Conservation (phyloP, 2,888 invertebrate genomes). For the Eilema caniola region DNA sequence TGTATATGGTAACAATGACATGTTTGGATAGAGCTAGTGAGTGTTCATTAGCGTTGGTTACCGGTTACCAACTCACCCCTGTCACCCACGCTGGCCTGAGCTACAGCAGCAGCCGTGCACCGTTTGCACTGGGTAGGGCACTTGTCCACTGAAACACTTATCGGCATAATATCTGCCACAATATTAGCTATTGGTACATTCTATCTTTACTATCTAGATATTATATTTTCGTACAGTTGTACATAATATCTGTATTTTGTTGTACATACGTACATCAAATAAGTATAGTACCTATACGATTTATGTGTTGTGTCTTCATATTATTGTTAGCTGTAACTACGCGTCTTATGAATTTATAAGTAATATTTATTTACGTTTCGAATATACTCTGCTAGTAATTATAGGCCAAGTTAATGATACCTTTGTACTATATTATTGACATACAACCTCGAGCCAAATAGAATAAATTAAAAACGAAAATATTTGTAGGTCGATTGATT, state of each 20-base stretch:
- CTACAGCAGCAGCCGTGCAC: conserved; percentile 76
- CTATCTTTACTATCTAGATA: background rate
- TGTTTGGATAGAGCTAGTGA: conserved; percentile 22
- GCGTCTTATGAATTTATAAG: background rate
- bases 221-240: background rate
- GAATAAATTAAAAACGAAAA: conserved; percentile 44
- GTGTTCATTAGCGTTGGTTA: conserved; percentile 34
- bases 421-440: conserved; percentile 50
- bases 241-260: too few species aligned
- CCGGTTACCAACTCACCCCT: conserved; percentile 72
- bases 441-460: conserved; percentile 47
- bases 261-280: too few species aligned
- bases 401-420: conserved; percentile 42
- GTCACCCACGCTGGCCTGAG: conserved; percentile 70
- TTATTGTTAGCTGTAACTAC: background rate
- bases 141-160: conserved; percentile 71
- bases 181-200: conserved; percentile 31
- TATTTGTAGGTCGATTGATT: conserved; percentile 46
- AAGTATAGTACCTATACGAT: background rate
- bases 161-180: conserved; percentile 66
- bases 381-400: conserved; percentile 32
- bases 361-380: conserved; percentile 15
- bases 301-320: background rate
- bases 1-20: conserved; percentile 29
- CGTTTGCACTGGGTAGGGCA: conserved; percentile 76